These are phyloP conservation scores for Heteromyza rotundicornis DNA, from an alignment of 2,888 invertebrate species.

Conservation along the genomic window DNA sequence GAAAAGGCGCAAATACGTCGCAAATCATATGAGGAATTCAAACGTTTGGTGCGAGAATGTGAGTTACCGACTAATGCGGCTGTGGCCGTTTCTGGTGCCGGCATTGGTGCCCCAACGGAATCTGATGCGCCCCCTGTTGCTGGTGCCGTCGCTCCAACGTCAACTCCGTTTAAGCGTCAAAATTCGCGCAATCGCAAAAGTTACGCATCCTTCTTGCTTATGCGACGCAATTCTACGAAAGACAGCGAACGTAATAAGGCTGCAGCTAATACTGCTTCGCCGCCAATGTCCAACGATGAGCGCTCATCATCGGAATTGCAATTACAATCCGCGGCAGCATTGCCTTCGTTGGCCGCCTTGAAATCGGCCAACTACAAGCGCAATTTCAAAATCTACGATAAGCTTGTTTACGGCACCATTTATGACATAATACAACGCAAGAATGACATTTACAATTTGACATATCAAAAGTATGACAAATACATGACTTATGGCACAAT, in stretches of 20 bases:
- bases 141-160: conserved; percentile 15
- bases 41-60: conserved; percentile 59
- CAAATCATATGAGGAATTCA: conserved; percentile 63
- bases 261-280: not conserved
- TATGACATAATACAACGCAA: conserved; percentile 63
- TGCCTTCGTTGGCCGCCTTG: conserved; percentile 23
- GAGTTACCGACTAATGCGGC: conserved; percentile 36
- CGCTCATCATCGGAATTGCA: conserved; percentile 30
- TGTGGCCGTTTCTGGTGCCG: conserved; percentile 7
- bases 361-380: conserved; percentile 47
- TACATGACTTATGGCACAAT: conserved; percentile 64
- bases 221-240: conserved; percentile 44
- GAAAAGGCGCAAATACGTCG: conserved; percentile 59
- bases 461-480: conserved; percentile 61
- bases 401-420: conserved; percentile 61
- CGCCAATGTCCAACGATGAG: not conserved
- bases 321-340: conserved; percentile 28
- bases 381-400: conserved; percentile 62
- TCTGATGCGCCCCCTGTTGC: no score
- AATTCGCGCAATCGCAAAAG: conserved; percentile 58
- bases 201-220: conserved; percentile 51
- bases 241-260: conserved; percentile 21
- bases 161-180: conserved; percentile 54
- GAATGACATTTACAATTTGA: conserved; percentile 59
- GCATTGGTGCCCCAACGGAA: not conserved